phyloP scores from a whole-genome alignment of 64 coral and sea anemone species.

The Stylophora pistillata region DNA sequence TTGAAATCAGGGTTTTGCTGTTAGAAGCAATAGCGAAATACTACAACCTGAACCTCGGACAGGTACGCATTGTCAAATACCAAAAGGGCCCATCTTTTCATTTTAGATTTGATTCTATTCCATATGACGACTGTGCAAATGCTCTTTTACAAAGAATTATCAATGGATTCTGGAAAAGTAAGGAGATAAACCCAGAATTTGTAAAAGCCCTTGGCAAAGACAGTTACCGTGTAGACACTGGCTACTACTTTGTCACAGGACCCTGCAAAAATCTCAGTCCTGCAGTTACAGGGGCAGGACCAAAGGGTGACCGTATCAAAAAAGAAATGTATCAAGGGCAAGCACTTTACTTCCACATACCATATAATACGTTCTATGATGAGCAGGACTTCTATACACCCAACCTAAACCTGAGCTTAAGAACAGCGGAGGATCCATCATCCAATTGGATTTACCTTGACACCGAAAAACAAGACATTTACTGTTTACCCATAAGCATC shows the following conservation, averaged over 20 bases:
- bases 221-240: not conserved
- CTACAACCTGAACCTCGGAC: not conserved
- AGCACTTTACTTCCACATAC: constrained; percentile 15
- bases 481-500: constrained; percentile 27
- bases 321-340: not conserved
- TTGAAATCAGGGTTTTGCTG: not conserved
- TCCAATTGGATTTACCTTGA: constrained; percentile 18
- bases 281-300: not conserved
- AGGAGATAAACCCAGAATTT: constrained; percentile 1
- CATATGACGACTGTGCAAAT: constrained; percentile 56
- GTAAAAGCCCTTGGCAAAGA: not conserved
- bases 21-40: constrained; percentile 51
- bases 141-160: constrained; percentile 11
- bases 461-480: constrained; percentile 1
- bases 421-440: not conserved
- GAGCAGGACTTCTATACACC: constrained; percentile 28
- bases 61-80: constrained; percentile 44
- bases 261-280: not conserved
- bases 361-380: constrained; percentile 45
- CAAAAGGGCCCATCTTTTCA: constrained; percentile 27
- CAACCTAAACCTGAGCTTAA: constrained; percentile 19
- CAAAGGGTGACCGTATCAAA: not conserved
- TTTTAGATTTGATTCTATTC: constrained; percentile 59
- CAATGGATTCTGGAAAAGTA: constrained; percentile 17
- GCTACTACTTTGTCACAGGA: not conserved